Conservation (phyloP, 2,888 invertebrate species). For the Drosophila picticornis region DNA sequence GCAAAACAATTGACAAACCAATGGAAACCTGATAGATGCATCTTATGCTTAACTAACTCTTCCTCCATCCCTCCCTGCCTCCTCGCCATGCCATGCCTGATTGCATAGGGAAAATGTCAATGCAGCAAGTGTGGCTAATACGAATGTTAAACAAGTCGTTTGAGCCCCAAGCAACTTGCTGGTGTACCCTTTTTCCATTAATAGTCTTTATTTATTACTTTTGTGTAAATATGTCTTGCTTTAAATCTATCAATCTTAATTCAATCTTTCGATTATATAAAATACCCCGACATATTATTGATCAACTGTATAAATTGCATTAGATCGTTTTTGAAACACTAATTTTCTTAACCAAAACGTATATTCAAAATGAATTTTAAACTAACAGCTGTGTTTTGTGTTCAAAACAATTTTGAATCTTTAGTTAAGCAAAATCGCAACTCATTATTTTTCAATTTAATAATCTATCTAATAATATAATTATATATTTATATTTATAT, state of each 20-base stretch:
- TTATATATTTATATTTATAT: neutral
- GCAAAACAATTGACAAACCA: slow-evolving; percentile 67
- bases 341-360: neutral
- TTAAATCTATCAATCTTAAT: neutral
- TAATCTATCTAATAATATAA: neutral
- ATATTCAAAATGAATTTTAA: neutral
- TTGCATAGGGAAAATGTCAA: slow-evolving; percentile 67
- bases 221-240: neutral
- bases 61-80: slow-evolving; percentile 6
- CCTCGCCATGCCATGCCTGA: slow-evolving; percentile 53
- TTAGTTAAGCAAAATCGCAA: neutral
- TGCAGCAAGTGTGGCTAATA: slow-evolving; percentile 52
- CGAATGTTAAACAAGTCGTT: slow-evolving; percentile 18
- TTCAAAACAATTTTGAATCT: neutral
- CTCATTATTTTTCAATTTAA: neutral
- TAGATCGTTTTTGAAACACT: neutral
- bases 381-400: too few species aligned
- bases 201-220: neutral
- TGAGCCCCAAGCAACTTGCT: neutral
- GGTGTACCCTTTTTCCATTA: slow-evolving; percentile 16
- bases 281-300: neutral
- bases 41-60: slow-evolving; percentile 38
- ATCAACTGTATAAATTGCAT: neutral
- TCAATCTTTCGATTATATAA: neutral
- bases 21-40: slow-evolving; percentile 50